phyloP scores from a whole-genome alignment of 2,113 vertebrate species.

The Grus americana region DNA sequence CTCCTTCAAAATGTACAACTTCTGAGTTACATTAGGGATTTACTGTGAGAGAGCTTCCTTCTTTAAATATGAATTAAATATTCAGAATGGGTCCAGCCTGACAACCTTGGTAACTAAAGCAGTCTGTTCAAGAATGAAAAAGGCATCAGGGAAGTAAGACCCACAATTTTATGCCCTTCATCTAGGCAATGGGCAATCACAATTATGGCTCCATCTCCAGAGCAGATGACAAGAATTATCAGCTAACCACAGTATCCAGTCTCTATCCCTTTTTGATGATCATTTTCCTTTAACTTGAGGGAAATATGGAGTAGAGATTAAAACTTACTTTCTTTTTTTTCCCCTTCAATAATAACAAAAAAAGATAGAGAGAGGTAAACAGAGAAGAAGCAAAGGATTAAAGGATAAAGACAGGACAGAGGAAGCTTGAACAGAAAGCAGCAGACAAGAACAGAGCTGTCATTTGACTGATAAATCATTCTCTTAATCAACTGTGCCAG shows the following conservation, averaged over 20 bases:
- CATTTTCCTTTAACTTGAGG: neutral
- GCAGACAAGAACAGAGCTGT: neutral
- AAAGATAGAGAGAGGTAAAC: neutral
- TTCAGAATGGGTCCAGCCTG: neutral
- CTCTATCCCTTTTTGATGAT: neutral
- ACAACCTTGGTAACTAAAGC: neutral
- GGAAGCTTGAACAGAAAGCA: neutral
- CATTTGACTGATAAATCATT: neutral
- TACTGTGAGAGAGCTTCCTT: neutral
- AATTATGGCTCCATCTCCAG: neutral
- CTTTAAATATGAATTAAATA: neutral
- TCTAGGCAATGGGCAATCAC: neutral
- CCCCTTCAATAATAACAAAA: neutral
- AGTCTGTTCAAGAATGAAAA: neutral
- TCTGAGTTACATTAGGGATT: neutral
- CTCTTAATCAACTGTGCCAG: neutral
- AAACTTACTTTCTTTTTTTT: neutral
- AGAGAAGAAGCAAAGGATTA: neutral
- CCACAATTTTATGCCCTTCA: neutral
- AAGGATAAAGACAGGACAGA: neutral
- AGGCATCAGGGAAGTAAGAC: neutral
- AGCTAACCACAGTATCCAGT: neutral
- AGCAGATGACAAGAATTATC: neutral
- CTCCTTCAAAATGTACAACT: neutral
- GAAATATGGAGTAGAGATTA: neutral